phyloP scores from a whole-genome alignment of 2,888 invertebrate species.

The Epinotia ramella region DNA sequence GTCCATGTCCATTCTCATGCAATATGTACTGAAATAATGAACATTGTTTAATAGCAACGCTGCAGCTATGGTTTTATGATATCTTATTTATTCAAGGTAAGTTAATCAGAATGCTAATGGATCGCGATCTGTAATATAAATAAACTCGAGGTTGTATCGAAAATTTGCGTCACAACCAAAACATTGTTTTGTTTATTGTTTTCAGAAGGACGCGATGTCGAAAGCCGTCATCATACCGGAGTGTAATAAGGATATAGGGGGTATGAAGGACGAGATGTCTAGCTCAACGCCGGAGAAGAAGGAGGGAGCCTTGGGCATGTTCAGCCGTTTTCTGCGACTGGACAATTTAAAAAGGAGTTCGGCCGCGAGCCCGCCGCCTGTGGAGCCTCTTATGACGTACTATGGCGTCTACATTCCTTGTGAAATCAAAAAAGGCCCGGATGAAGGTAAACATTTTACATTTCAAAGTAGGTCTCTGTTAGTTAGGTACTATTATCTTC shows the following conservation, averaged over 20 bases:
- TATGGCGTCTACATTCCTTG: conserved; percentile 84
- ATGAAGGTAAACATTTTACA: conserved; percentile 71
- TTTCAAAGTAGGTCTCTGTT: conserved; percentile 22
- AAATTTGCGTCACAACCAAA: conserved; percentile 80
- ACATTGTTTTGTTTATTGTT: conserved; percentile 77
- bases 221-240: conserved; percentile 77
- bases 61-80: conserved; percentile 74
- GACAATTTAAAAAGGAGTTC: conserved; percentile 67
- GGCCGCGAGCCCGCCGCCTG: conserved; percentile 64
- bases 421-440: conserved; percentile 80
- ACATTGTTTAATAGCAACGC: conserved; percentile 46
- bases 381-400: conserved; percentile 70
- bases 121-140: conserved; percentile 64
- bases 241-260: conserved; percentile 72
- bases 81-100: conserved; percentile 61
- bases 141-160: conserved; percentile 60
- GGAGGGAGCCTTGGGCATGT: conserved; percentile 72
- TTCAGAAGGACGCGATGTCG: conserved; percentile 74
- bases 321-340: conserved; percentile 74
- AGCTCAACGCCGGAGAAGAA: conserved; percentile 73
- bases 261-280: conserved; percentile 72
- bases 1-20: conserved; percentile 52
- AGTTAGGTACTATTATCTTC: neutral
- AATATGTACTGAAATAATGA: conserved; percentile 61
- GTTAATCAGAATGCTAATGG: conserved; percentile 43